Base-by-base conservation (phyloP, 2,113 vertebrate species). In the Eublepharis macularius region DNA sequence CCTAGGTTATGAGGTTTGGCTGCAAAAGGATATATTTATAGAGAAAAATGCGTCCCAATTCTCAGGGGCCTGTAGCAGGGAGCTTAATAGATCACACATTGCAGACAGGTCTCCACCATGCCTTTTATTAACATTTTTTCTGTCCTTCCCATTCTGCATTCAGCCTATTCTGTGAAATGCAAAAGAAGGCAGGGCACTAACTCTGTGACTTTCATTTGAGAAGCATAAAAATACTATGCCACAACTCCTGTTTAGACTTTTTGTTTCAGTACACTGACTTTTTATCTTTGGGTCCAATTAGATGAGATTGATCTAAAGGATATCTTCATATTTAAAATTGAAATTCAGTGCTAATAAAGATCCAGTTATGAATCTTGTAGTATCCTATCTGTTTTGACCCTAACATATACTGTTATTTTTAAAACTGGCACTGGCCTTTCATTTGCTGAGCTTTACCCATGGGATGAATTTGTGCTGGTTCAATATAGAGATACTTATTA, bases 1-100 rank as follows among this genome's bases (percentile, higher is more conserved):
- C 57, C 76, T 57, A 54, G 76, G 80, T 85, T 90, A 76, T 82
- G 84, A 80, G 81, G 81, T 45, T 86, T 49, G 54, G 84, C 43
- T 51, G 24, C 43, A 7, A 26, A 60, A 60, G 84, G 60, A 81
- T 66, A 10, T 76, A 43, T 73, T 87, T 66, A 65, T 81, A 12
- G 0, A 49, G 70, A 10, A 36, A 57, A 81, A 39, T 16, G 54
- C 54, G 36, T 39, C 66, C 13, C 21, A 0, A 43, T 74, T 57
- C 39, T 80, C 47, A 24, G 26, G 29, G 16, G 36, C 41, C 70
- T 66, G 8, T 13, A 68, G 66, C 17, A n/a, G 41, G 1, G 39
- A 68, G 80, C 4, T 36, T 65, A 76, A 83, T 36, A 75, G n/a
- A 47, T 45, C 41, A 76, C 57, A 39, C 9, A 49, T 29, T 76